Evolutionary conservation across 2,113 vertebrate species (phyloP).

Genomic region (Syngnathus floridae): DNA sequence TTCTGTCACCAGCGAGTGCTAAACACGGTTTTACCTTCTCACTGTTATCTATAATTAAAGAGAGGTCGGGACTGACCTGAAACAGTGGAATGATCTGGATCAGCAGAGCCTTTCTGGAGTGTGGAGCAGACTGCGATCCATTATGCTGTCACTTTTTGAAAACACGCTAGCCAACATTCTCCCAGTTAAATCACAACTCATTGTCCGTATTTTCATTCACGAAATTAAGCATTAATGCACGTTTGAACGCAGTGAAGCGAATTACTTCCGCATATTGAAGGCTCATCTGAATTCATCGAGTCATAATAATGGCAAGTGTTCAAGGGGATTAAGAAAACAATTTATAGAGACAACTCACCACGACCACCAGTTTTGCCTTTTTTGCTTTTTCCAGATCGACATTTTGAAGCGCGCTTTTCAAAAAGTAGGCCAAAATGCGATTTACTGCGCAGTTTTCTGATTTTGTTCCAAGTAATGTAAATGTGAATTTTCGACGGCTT

Average conservation of each 20-base stretch:
- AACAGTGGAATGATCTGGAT: neutral
- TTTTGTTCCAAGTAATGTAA: constrained; percentile 41
- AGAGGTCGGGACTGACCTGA: constrained; percentile 5
- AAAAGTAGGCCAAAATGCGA: neutral
- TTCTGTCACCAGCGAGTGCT: neutral
- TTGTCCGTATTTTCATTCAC: neutral
- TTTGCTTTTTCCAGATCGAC: neutral
- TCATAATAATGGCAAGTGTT: neutral
- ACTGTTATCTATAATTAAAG: constrained; percentile 22
- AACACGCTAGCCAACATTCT: neutral
- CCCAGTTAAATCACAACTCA: neutral
- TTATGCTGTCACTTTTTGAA: constrained; percentile 1
- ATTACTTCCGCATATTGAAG: neutral
- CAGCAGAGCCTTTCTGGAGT: neutral
- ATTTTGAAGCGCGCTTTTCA: constrained; percentile 12
- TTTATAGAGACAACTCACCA: constrained; percentile 37
- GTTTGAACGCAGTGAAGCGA: neutral
- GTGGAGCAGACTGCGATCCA: neutral
- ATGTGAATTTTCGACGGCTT: constrained; percentile 20
- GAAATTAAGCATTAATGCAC: neutral
- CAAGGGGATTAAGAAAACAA: neutral
- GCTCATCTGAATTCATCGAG: neutral
- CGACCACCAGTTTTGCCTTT: constrained; percentile 20
- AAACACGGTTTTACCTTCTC: constrained; percentile 14
- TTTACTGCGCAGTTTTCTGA: constrained; percentile 16